Conservation (phyloP, 2,113 vertebrate species). For the Pituophis catenifer region DNA sequence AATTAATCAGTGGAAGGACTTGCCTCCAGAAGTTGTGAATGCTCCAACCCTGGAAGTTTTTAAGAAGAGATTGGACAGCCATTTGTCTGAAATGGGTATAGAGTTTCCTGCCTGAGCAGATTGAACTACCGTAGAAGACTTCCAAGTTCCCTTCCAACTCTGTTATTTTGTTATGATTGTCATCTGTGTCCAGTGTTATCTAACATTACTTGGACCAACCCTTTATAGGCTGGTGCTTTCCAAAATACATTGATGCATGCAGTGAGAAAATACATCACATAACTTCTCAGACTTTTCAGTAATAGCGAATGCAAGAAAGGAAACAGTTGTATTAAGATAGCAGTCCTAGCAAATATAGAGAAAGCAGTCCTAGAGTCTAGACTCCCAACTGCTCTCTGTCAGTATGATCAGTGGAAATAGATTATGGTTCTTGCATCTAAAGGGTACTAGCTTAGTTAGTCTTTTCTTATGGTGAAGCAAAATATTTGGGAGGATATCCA, state of each 20-base stretch:
- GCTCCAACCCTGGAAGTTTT: too few species aligned
- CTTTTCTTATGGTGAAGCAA: neutral
- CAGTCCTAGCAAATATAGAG: neutral
- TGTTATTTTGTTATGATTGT: neutral
- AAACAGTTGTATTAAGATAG: neutral
- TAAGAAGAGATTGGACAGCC: too few species aligned
- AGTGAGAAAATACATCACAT: neutral
- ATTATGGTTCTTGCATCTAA: neutral
- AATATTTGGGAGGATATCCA: neutral
- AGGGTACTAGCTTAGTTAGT: neutral
- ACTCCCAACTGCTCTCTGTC: neutral
- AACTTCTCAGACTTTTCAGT: neutral
- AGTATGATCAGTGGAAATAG: neutral
- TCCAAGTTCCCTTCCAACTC: neutral
- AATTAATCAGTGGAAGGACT: too few species aligned
- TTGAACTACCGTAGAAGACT: neutral
- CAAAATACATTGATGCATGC: neutral
- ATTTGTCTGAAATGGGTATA: neutral
- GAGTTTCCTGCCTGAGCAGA: neutral
- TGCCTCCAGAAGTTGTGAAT: too few species aligned
- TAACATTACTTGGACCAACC: neutral
- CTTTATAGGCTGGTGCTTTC: neutral
- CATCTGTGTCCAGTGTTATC: neutral
- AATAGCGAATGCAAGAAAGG: neutral
- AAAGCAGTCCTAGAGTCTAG: neutral